A percentile compares a stretch with the other conserved stretches of the same genome.
Evolutionary conservation across 2,888 invertebrate species (phyloP).

Genomic region (Embidobia sp.): DNA sequence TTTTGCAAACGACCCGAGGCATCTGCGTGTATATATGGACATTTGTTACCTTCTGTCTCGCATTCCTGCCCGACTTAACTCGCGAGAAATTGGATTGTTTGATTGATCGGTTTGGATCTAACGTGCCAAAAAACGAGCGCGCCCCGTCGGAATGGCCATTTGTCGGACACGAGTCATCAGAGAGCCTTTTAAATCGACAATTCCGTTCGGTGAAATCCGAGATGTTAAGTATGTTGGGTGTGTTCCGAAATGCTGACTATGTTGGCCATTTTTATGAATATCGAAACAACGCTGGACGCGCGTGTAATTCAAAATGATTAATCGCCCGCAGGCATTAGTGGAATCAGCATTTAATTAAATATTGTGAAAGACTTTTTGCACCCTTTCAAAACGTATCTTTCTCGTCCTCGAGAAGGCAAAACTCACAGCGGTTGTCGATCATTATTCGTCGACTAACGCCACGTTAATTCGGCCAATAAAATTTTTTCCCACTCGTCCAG

Average conservation of each 20-base stretch:
- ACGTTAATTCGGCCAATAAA: too few species aligned
- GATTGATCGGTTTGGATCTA: conserved; percentile 56
- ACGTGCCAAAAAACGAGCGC: conserved; percentile 38
- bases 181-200: conserved; percentile 41
- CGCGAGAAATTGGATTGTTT: conserved; percentile 59
- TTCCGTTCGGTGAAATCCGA: conserved; percentile 32
- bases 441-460: too few species aligned
- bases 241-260: conserved; percentile 19
- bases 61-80: conserved; percentile 32
- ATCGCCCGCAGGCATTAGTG: conserved; percentile 27
- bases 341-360: conserved; percentile 46
- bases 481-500: too few species aligned
- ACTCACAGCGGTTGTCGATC: too few species aligned
- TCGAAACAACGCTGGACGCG: conserved; percentile 30
- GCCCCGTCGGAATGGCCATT: conserved; percentile 28
- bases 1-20: conserved; percentile 11
- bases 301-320: conserved; percentile 45
- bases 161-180: conserved; percentile 37
- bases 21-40: background rate
- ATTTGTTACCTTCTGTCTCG: conserved; percentile 8
- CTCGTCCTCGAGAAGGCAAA: too few species aligned
- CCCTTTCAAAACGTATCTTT: conserved; percentile 3
- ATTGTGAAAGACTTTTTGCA: conserved; percentile 27
- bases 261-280: conserved; percentile 49
- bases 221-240: conserved; percentile 37